Evolutionary conservation across 2,797 vertebrate genomes (phyloP), one percentile per base, ranked within the genome.

Genomic region (Tenualosa thibaudeaui): DNA sequence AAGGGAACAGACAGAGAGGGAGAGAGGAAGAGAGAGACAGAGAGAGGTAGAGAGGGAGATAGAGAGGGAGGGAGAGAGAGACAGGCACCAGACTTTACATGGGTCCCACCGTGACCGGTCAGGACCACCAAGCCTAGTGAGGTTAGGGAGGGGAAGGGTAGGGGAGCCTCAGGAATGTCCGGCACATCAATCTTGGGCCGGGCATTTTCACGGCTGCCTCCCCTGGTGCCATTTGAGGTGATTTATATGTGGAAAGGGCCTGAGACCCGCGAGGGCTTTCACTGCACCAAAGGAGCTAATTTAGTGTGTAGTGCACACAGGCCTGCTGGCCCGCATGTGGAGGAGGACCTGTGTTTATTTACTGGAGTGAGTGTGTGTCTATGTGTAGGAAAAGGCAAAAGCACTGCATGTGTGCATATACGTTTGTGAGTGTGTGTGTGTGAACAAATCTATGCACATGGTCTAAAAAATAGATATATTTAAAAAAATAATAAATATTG

Each of bases 111-210:
- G 22, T 46, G 71, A 78, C 71, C 40, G 71, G 71, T 78, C 71
- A 78, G 40, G 71, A 78, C 71, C 71, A 78, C 71, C 71, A 78
- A 40, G 37, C 71, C 13, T 12, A 40, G 40, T 7, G 19, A 40
- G 40, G 71, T 43, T 43, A 78, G 54, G 6, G 22, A 81, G 75
- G 15, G 68, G 82, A 40, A 43, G 43, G 24, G 43, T 0, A 26
- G 31, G 53, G 19, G 81, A 22, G 31, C 5, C 40, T 71, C 7
- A 50, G 60, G 71, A 12, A 86, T 43, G 43, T 46, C 85, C 24
- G 2, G 40, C 51, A 58, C 87, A 90, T 89, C 86, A 82, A 86
- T 90, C 82, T 81, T n/a, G 3, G 68, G 40, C 56, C 68, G 58
- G 53, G 2, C 40, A 2, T 56, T 46, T 46, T 60, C 50, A 68